Base-by-base conservation (phyloP, 2,113 vertebrate genomes). In the Proteles cristata region DNA sequence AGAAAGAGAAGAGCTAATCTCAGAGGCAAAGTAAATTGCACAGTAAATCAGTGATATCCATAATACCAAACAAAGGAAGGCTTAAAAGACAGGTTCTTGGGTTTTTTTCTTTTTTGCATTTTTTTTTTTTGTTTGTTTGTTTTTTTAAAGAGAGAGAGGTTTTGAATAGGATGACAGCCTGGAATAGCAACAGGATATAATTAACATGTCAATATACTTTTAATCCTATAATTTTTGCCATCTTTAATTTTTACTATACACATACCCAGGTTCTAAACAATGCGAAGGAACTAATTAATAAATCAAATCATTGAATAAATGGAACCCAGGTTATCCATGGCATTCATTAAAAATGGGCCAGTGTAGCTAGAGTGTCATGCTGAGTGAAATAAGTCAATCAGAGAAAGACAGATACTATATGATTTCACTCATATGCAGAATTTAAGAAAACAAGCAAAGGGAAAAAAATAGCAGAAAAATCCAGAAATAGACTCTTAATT, bases 1-100 rank as follows among this genome's bases (percentile, higher is more conserved):
- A 90, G 94, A 95, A 91, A 96, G 86, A 81, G 43, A 85, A 53
- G 77, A 98, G 77, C 84, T 96, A 89, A 96, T 97, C 77, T 61
- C 63, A 85, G 31, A 68, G 26, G 77, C 90, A 93, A 97, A 91
- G 43, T 84, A 68, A 95, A 92, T 61, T 88, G 66, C 66, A 90
- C 77, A 61, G 43, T 35, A 76, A 82, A 85, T 89, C 88, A 92
- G 35, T 88, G 80, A 58, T 65, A 80, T 74, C 84, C 58, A 26
- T 69, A 88, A 65, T 53, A 28, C 28, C 63, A 97, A 66, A 96
- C 76, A 95, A 96, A 97, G 39, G 19, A 14, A 84, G 73, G 43
- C 76, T 95, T 89, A 82, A 80, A 94, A 94, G 58, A 82, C 31
- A 94, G 76, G 73, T 71, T 97, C 68, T 69, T 76, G 6, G 39